Evolutionary conservation across 92 coral and sea anemone genomes (phyloP), one percentile per base, ranked within the genome.

Genomic region (Diadumene lineata): DNA sequence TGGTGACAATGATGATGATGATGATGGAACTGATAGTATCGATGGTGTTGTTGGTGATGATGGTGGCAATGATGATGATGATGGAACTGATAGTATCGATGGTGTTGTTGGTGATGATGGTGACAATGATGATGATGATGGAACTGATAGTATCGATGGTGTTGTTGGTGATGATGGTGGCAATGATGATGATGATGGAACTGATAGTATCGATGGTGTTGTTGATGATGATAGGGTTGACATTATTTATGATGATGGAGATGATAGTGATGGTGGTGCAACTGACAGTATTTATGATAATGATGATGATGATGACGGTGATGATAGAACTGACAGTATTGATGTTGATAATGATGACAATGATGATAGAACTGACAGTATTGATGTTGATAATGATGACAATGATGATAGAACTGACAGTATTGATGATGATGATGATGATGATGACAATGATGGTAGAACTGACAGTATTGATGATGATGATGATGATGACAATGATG

Each of bases 341-440:
- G 48, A 38, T 38, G 7, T 4, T 38, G 7, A 38, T 38, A 13
- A 38, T 38, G 48, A 13, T 38, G 48, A 38, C 13, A 13, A 38
- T 38, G 48, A 38, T 38, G 48, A 38, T 38, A 4, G 48, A n/a
- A n/a, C n/a, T n/a, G n/a, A n/a, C n/a, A n/a, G n/a, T n/a, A n/a
- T n/a, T 13, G 6, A 38, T 38, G 6, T 6, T 38, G 48, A 13
- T 38, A 13, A 38, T 38, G 48, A 38, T 38, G 48, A 38, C 13
- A 13, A 38, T 4, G 7, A 38, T 38, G 48, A 38, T 38, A n/a
- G n/a, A 89, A n/a, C n/a, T n/a, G n/a, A n/a, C n/a, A n/a, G n/a
- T n/a, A n/a, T n/a, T n/a, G n/a, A 72, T 53, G 15, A 11, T 15
- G 2, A 1, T 26, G 4, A 10, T 18, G 66, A 24, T 38, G 13